phyloP scores from a whole-genome alignment of 1,140 invertebrate genomes.

The Nilaparvata lugens region DNA sequence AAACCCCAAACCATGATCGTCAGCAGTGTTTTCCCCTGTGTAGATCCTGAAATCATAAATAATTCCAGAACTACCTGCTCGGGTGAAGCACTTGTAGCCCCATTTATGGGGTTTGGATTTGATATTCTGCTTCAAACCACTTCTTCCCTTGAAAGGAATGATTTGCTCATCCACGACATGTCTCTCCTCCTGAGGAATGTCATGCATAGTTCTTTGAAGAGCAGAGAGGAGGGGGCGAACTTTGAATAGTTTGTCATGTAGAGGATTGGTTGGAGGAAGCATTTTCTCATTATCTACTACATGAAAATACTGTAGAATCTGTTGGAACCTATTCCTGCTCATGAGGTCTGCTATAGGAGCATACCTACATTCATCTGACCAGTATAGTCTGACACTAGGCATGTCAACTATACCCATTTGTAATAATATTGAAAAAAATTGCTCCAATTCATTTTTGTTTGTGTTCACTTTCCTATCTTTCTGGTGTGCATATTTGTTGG shows the following conservation, averaged over 20 bases:
- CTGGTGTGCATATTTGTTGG: not conserved
- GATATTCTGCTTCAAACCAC: not conserved
- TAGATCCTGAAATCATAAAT: not conserved
- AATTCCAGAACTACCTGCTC: not conserved
- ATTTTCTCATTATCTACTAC: not conserved
- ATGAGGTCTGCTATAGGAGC: not conserved
- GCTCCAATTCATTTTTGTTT: not conserved
- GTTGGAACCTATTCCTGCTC: not conserved
- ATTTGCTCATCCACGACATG: not conserved
- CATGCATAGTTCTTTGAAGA: not conserved
- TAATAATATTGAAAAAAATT: not conserved
- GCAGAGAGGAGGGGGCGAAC: not conserved
- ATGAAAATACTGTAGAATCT: not conserved
- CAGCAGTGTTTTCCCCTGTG: not conserved
- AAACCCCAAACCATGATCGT: not conserved
- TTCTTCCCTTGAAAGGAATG: not conserved
- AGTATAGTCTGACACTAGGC: not conserved
- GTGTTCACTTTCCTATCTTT: not conserved
- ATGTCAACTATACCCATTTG: not conserved
- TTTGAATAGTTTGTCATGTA: not conserved
- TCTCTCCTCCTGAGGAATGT: not conserved
- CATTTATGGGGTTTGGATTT: constrained; percentile 1
- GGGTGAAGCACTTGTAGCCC: not conserved
- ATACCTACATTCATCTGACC: not conserved
- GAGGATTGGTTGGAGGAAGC: not conserved